Evolutionary conservation across 2,113 vertebrate genomes (phyloP).

Genomic region (Scolopax mira): DNA sequence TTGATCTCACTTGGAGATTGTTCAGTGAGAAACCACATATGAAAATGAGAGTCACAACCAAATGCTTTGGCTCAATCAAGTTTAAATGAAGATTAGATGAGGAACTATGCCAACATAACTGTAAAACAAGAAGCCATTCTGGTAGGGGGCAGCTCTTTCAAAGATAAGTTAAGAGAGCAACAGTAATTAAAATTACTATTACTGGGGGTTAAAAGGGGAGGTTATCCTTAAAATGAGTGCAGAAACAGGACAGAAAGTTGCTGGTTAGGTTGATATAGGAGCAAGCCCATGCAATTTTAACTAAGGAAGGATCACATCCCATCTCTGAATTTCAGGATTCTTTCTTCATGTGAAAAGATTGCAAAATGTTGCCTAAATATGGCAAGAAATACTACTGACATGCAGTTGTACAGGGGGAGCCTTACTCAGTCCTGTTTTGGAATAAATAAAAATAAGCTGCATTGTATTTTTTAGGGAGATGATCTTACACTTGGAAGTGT

Average conservation of each 20-base stretch:
- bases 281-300: not conserved
- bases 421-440: not conserved
- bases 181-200: not conserved
- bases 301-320: not conserved
- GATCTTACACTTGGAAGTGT: not conserved
- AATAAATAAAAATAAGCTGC: not conserved
- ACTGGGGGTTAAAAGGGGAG: not conserved
- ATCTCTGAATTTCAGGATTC: not conserved
- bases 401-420: not conserved
- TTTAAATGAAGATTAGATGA: not conserved
- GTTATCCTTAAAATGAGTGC: not conserved
- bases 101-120: not conserved
- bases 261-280: not conserved
- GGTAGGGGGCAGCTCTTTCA: not conserved
- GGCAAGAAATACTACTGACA: not conserved
- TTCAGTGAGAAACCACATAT: not conserved
- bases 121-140: not conserved
- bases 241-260: not conserved
- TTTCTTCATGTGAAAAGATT: not conserved
- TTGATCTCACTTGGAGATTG: not conserved
- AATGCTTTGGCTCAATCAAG: not conserved
- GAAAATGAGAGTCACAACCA: not conserved
- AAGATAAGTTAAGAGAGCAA: not conserved
- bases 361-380: not conserved
- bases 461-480: not conserved